Conservation (phyloP, 2,888 invertebrate genomes). For the Hetaerina titia region DNA sequence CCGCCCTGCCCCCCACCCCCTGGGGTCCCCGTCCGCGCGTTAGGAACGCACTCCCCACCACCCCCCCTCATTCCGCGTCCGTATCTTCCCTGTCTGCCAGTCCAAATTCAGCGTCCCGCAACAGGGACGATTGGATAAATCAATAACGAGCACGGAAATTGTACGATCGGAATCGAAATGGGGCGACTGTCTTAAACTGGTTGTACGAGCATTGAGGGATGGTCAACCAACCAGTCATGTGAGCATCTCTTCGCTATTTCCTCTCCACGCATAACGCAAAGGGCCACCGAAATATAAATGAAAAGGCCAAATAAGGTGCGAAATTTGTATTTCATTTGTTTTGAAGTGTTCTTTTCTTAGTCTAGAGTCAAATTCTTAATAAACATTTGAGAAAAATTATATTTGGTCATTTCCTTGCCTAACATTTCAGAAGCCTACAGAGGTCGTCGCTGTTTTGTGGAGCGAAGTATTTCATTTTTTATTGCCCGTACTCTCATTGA, state of each 20-base stretch:
- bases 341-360: background rate
- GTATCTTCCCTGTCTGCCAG: background rate
- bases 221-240: background rate
- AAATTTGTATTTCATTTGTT: slow-evolving; percentile 18
- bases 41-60: background rate
- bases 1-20: background rate
- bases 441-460: background rate
- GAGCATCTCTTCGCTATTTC: background rate
- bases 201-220: background rate
- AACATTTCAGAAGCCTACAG: background rate
- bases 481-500: too few relatives aligned
- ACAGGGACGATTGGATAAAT: background rate
- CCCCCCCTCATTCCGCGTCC: background rate
- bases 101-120: background rate
- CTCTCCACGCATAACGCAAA: background rate
- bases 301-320: background rate
- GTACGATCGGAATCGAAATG: background rate
- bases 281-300: too few relatives aligned
- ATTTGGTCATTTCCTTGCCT: background rate
- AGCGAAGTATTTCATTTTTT: background rate
- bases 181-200: background rate
- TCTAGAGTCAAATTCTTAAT: background rate
- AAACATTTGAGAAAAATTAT: background rate
- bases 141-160: background rate
- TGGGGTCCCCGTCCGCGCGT: background rate